These are phyloP conservation scores for Nesidiocoris tenuis DNA, from an alignment of 2,888 invertebrate genomes.

Conservation along the genomic window DNA sequence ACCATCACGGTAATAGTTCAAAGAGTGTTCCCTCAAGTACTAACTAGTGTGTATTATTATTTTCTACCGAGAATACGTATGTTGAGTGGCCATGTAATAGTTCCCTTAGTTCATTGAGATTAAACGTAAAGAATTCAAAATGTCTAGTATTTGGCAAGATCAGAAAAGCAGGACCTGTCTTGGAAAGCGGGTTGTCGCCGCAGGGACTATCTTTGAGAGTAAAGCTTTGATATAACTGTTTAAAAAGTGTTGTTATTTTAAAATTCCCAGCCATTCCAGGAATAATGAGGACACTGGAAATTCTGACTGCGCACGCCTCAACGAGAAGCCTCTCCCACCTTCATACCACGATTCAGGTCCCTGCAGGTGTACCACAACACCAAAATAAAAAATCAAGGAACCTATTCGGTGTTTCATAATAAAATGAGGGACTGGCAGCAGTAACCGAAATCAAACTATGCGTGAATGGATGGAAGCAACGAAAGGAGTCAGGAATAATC, in stretches of 20 bases:
- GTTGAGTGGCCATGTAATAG: constrained; percentile 35
- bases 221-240: constrained; percentile 43
- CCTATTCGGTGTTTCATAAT: no score
- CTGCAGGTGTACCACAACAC: no score
- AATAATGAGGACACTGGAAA: no score
- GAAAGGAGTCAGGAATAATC: no score
- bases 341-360: no score
- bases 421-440: no score
- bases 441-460: no score
- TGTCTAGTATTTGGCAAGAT: constrained; percentile 28
- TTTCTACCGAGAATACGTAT: constrained; percentile 36
- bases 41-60: constrained; percentile 30
- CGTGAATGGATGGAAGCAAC: no score
- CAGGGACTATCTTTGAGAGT: constrained; percentile 41
- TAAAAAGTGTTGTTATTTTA: constrained; percentile 9
- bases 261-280: no score
- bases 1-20: constrained; percentile 19
- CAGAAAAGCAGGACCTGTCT: constrained; percentile 9
- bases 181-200: constrained; percentile 33
- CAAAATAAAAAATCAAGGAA: no score
- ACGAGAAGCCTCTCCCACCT: no score
- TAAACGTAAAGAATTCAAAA: constrained; percentile 7
- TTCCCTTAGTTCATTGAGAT: constrained; percentile 30
- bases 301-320: no score
- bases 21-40: constrained; percentile 26